phyloP scores from a whole-genome alignment of 2,888 invertebrate species.

The Acrobasis consociella region DNA sequence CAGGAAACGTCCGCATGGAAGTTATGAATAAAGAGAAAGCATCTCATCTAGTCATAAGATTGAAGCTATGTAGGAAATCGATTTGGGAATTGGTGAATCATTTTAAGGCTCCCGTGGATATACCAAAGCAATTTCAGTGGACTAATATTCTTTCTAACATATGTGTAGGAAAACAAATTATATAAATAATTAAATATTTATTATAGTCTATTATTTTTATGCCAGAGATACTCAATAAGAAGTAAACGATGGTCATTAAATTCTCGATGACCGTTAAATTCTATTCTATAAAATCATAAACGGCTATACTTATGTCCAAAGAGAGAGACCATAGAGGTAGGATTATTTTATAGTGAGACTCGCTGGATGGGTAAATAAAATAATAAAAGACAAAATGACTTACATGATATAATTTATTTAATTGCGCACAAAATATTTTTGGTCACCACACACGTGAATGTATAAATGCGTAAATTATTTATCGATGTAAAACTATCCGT shows the following conservation, averaged over 20 bases:
- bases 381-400: conserved; percentile 6
- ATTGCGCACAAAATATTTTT: conserved; percentile 70
- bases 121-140: conserved; percentile 65
- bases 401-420: conserved; percentile 33
- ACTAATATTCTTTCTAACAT: conserved; percentile 68
- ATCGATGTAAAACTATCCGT: background rate
- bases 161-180: conserved; percentile 69
- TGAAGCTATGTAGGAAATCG: conserved; percentile 63
- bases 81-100: conserved; percentile 58
- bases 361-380: no score
- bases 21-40: conserved; percentile 47
- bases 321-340: no score
- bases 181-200: conserved; percentile 37
- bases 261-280: no score
- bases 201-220: background rate
- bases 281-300: background rate
- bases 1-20: conserved; percentile 68
- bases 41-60: conserved; percentile 53
- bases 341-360: no score
- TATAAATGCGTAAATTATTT: conserved; percentile 53
- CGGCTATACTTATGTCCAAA: no score
- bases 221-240: no score
- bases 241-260: no score
- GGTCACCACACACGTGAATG: conserved; percentile 69
- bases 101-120: conserved; percentile 65